Base-by-base conservation (phyloP, 1,140 invertebrate genomes). In the Tribolium madens region DNA sequence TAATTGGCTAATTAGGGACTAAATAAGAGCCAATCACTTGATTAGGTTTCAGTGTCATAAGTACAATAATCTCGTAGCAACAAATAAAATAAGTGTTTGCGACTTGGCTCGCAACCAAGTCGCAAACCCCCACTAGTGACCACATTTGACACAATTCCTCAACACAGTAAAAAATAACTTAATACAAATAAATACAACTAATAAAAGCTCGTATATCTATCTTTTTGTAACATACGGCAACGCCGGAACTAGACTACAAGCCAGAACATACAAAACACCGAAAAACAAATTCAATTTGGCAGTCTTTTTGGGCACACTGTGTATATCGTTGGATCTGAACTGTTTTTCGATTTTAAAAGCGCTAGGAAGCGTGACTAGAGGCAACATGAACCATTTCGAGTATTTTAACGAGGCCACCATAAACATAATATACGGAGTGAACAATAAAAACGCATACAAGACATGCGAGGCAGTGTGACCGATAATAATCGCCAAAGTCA, bases 401-500 rank as follows among this genome's bases (percentile, higher is more conserved):
- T 93, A 93, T 84, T 95, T 93, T 0, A 96, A 87, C 4, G 93
- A 91, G 68, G 94, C 90, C 46, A 97, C 93, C 31, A 94, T 91
- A 86, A 98, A 94, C 76, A 95, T 90, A 72, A 97, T 93, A 81
- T 98, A 98, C 3, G 97, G 97, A 46, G 92, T 91, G 85, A 98
- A 98, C 7, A 98, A 85, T 76, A 98, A 89, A 87, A 96, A 91
- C 52, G 94, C 95, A 86, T 97, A 98, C 5, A 98, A 87, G 76
- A 97, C 90, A 86, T 97, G 95, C 7, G 97, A 98, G 72, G 93
- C 93, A 46, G 94, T 96, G 81, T 92, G 92, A 10, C 97, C 97
- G 80, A 98, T 93, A n/a, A 97, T 86, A 83, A 98, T 97, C 5
- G 97, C 96, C 78, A 98, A 86, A 3, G 97, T 98, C 0, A 98